Conservation (phyloP, 2,113 vertebrate species). For the Elanus axillaris region DNA sequence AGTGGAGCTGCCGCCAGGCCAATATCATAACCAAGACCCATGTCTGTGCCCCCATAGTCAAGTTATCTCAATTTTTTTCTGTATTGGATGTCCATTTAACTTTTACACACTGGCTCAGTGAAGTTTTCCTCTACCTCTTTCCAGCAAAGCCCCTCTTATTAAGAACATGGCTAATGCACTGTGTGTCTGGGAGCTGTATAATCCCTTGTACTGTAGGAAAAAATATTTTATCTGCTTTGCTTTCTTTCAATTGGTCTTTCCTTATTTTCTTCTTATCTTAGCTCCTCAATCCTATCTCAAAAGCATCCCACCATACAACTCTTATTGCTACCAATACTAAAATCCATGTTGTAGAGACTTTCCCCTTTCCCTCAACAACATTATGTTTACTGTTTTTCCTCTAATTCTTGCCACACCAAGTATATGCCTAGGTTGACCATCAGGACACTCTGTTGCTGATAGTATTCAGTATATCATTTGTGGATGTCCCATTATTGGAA, state of each 20-base stretch:
- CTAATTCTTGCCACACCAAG: neutral
- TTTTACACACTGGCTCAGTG: neutral
- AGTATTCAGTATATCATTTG: neutral
- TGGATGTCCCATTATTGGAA: neutral
- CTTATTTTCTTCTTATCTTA: neutral
- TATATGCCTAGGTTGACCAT: rapidly evolving
- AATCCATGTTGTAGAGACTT: neutral
- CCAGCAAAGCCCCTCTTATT: neutral
- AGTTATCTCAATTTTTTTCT: neutral
- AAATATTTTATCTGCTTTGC: neutral
- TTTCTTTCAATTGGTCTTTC: neutral
- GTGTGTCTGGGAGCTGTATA: neutral
- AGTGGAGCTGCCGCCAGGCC: neutral
- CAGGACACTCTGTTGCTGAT: neutral
- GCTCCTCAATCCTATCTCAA: neutral
- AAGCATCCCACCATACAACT: neutral
- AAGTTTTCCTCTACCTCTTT: neutral
- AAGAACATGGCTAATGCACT: neutral
- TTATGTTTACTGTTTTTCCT: neutral
- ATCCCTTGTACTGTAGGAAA: neutral
- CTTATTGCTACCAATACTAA: neutral
- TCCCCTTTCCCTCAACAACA: neutral
- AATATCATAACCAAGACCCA: rapidly evolving
- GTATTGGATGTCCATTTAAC: neutral
- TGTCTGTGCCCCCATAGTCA: neutral